These are phyloP conservation scores for Siniperca knerii DNA, from an alignment of 2,113 vertebrate genomes.

Conservation along the genomic window DNA sequence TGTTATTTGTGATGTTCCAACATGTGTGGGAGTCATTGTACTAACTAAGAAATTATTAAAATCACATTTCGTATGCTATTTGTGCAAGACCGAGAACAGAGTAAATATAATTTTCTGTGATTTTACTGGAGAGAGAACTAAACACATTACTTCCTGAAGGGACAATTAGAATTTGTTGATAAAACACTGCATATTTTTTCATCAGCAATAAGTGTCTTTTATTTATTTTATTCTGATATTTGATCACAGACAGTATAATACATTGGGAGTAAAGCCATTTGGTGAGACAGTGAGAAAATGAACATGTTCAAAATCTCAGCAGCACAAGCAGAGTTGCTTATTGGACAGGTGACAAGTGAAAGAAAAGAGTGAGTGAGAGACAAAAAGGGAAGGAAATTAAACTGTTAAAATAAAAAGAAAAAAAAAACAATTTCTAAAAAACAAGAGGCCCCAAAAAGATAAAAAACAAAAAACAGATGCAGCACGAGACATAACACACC, in stretches of 20 bases:
- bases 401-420: background rate
- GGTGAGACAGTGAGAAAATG: background rate
- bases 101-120: conserved; percentile 6
- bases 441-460: background rate
- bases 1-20: conserved; percentile 9
- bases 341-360: background rate
- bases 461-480: background rate
- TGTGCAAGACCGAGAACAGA: conserved; percentile 20
- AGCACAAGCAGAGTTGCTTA: background rate
- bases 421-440: background rate
- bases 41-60: conserved; percentile 15
- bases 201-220: background rate
- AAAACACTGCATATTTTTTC: conserved; percentile 1
- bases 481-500: background rate
- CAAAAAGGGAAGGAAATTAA: background rate
- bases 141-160: conserved; percentile 30
- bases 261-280: background rate
- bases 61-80: conserved; percentile 4
- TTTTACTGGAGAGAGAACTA: background rate
- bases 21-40: conserved; percentile 22
- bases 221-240: conserved; percentile 3
- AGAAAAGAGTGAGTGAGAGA: background rate
- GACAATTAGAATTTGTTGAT: conserved; percentile 17
- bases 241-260: background rate
- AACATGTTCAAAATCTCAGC: background rate